A percentile compares a stretch with the other conserved stretches of the same genome.
phyloP scores from a whole-genome alignment of 2,888 invertebrate genomes.

The Aspidapion aeneum region DNA sequence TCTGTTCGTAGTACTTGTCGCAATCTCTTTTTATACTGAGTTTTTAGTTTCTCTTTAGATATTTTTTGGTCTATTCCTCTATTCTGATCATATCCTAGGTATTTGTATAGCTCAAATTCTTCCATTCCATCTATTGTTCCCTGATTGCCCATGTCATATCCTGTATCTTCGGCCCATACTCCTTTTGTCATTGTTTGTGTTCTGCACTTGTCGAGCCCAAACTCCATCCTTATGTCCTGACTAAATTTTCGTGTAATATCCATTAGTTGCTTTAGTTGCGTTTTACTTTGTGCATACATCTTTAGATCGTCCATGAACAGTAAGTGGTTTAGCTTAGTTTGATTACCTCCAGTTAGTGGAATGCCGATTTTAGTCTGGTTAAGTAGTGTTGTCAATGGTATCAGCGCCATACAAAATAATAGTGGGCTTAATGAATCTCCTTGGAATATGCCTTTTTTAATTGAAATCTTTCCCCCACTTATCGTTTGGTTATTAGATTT shows the following conservation, averaged over 20 bases:
- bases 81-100: background rate
- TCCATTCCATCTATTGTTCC: background rate
- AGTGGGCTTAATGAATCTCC: too few relatives aligned
- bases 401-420: too few relatives aligned
- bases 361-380: background rate
- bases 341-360: background rate
- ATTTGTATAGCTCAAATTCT: background rate
- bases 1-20: background rate
- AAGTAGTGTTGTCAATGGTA: too few relatives aligned
- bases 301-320: background rate
- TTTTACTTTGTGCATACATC: background rate
- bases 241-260: background rate
- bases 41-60: background rate
- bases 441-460: too few relatives aligned
- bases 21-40: background rate
- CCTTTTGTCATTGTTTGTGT: background rate
- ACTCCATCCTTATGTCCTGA: constrained; percentile 1
- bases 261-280: background rate
- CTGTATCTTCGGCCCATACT: background rate
- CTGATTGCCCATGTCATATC: background rate
- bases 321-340: background rate
- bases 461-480: too few relatives aligned
- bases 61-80: background rate
- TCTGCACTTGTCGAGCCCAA: background rate
- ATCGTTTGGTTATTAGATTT: too few relatives aligned